Percentiles rank a stretch among this genome's conserved stretches.
Conservation (phyloP, 2,888 invertebrate species). For the Rotaria socialis region DNA sequence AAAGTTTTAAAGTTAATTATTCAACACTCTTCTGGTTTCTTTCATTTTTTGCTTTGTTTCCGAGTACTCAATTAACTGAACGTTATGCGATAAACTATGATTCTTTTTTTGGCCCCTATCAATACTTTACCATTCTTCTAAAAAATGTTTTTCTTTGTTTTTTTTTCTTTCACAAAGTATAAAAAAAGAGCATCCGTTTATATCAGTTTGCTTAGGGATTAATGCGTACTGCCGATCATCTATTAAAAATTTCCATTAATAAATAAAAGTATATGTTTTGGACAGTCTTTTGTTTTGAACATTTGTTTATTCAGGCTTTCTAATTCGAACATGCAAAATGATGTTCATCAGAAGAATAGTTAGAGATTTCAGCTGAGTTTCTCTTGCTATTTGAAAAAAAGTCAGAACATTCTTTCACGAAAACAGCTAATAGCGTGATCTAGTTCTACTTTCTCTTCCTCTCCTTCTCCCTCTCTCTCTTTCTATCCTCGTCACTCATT, state of each 20-base stretch:
- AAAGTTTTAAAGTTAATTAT: not conserved
- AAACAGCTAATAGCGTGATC: slow-evolving; percentile 7
- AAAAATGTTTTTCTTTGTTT: not conserved
- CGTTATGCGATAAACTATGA: not conserved
- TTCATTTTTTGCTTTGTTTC: not conserved
- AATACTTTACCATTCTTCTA: not conserved
- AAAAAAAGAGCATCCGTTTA: not conserved
- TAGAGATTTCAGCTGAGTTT: not conserved
- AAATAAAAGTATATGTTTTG: not conserved
- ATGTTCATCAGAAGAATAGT: slow-evolving; percentile 4
- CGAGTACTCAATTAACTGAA: not conserved
- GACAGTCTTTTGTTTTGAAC: not conserved
- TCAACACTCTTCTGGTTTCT: not conserved
- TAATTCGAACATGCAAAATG: not conserved
- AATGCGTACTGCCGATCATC: not conserved
- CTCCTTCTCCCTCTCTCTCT: not conserved
- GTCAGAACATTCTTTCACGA: not conserved
- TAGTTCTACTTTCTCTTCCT: not conserved
- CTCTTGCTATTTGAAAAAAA: not conserved
- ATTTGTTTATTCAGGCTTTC: not conserved
- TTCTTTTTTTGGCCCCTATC: not conserved
- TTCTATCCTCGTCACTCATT: not conserved
- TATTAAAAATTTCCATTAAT: not conserved
- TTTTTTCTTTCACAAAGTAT: not conserved
- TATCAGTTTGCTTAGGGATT: not conserved